These are phyloP conservation scores for Thryonomys swinderianus DNA, from an alignment of 2,113 vertebrate species.

Conservation along the genomic window DNA sequence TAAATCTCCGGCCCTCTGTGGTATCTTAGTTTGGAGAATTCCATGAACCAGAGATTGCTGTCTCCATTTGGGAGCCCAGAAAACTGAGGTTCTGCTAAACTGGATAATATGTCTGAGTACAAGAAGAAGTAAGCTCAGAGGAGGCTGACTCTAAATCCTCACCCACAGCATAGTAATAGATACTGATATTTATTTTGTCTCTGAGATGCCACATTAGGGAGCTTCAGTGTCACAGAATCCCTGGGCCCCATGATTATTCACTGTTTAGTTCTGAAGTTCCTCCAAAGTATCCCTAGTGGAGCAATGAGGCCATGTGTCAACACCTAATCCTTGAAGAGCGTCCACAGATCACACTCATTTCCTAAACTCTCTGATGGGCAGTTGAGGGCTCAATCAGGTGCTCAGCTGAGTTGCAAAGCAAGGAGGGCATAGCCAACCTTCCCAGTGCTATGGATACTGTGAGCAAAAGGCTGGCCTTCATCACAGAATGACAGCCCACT, in stretches of 20 bases:
- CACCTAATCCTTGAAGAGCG: background rate
- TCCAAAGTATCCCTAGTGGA: background rate
- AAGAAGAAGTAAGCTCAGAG: background rate
- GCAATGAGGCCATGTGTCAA: background rate
- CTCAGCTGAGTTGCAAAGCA: background rate
- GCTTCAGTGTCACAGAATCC: background rate
- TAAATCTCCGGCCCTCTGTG: too few relatives aligned
- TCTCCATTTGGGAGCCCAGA: background rate
- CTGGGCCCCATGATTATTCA: background rate
- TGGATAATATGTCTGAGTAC: background rate
- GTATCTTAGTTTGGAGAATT: background rate
- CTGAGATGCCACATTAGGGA: background rate
- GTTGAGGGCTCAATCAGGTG: background rate
- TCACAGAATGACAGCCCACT: background rate
- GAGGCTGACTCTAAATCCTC: background rate
- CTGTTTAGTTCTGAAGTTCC: background rate
- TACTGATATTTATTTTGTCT: background rate
- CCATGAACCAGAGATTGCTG: background rate
- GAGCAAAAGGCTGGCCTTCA: background rate
- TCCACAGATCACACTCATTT: fast-evolving
- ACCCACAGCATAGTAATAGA: background rate
- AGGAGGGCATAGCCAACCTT: background rate
- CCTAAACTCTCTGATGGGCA: background rate
- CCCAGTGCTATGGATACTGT: background rate
- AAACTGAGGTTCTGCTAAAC: background rate